Evolutionary conservation across 1,140 invertebrate species (phyloP).

Genomic region (Vanessa tameamea): DNA sequence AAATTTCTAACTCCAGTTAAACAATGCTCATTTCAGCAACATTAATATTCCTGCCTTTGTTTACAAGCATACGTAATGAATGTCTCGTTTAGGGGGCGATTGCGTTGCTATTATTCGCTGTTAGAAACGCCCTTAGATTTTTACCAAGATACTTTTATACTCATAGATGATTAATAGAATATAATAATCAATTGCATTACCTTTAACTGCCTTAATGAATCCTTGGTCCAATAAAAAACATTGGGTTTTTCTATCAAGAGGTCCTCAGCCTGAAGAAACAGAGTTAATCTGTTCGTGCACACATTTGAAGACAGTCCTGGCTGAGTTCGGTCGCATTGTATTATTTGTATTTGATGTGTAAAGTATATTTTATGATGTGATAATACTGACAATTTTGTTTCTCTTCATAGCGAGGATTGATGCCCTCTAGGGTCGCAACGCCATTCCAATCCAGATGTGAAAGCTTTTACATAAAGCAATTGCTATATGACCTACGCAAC

Average conservation of each 20-base stretch:
- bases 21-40: slow-evolving; percentile 32
- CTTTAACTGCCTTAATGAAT: too few species aligned
- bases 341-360: neutral
- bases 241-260: too few species aligned
- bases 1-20: slow-evolving; percentile 32
- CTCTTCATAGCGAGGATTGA: neutral
- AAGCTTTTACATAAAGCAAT: neutral
- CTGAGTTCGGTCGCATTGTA: too few species aligned
- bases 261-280: too few species aligned
- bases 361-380: slow-evolving; percentile 1
- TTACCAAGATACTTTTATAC: neutral
- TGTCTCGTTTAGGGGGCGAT: slow-evolving; percentile 36
- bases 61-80: slow-evolving; percentile 38
- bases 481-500: neutral
- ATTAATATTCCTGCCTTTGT: slow-evolving; percentile 40
- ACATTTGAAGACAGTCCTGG: too few species aligned
- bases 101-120: slow-evolving; percentile 28
- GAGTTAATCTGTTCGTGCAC: too few species aligned
- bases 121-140: slow-evolving; percentile 3
- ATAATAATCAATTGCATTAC: too few species aligned
- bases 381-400: neutral
- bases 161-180: too few species aligned
- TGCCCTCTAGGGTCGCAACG: neutral
- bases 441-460: neutral
- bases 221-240: too few species aligned